Evolutionary conservation across 2,797 vertebrate genomes (phyloP), one percentile per base, ranked within the genome.

Genomic region (Eidolon dupreanum): DNA sequence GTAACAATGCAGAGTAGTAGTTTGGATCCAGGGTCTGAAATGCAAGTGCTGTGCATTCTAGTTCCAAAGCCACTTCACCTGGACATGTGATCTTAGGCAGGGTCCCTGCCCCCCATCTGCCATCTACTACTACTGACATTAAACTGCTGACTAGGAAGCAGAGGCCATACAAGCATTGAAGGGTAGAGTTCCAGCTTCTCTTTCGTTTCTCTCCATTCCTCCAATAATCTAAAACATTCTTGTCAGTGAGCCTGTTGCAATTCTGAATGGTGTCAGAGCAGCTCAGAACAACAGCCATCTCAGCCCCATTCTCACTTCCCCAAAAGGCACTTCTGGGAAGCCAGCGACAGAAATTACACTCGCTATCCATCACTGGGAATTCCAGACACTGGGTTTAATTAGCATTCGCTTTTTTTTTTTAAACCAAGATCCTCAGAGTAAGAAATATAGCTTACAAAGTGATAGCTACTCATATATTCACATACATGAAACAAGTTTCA

Each of bases 221-320:
- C 41, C 9, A 46, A 38, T 49, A 73, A n/a, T 51, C 66, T 12
- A 36, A 46, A 41, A 41, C 53, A 17, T 75, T 33, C 38, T 70
- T 33, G 36, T 26, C 55, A 8, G 6, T 5, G 46, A 59, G 61
- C 4, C 53, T 57, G 33, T 53, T 59, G 85, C 49, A 36, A 4
- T 90, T 55, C 51, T 63, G 36, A 82, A 38, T 68, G 36, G 49
- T 61, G 66, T 88, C 41, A 26, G 63, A 65, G 43, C 8, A 1
- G 12, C 53, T 28, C 41, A 78, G 43, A n/a, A 16, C 26, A 36
- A 51, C 33, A 53, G 41, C 26, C 28, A 13, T 5, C 33, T 59
- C 38, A 36, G 73, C 5, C 12, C 63, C 8, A 51, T 49, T 90
- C 53, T 88, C 79, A 92, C 84, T 92, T 97, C 92, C 94, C 81